Evolutionary conservation across 2,888 invertebrate species (phyloP).

Genomic region (Philhelius pedissequus): DNA sequence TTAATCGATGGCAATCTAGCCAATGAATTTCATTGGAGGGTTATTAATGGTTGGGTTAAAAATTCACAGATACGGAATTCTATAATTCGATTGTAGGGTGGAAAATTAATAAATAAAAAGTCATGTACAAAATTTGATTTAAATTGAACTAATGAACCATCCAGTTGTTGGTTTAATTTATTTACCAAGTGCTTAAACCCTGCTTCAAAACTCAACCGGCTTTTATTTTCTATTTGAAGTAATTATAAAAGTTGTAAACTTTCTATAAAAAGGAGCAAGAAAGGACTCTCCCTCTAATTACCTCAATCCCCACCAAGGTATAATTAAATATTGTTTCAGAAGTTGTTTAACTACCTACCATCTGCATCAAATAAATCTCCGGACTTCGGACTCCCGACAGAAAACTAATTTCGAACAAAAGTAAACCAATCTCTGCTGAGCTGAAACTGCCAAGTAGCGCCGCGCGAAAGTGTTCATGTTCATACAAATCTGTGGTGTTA

Average conservation of each 20-base stretch:
- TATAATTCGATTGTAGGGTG: background rate
- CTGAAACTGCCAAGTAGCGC: background rate
- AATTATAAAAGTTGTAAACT: slow-evolving; percentile 8
- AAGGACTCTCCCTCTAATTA: slow-evolving; percentile 1
- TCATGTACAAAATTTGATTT: no score
- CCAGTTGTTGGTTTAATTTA: background rate
- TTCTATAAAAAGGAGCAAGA: background rate
- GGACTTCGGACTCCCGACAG: background rate
- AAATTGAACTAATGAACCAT: background rate
- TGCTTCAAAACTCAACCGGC: background rate
- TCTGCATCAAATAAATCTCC: slow-evolving; percentile 19
- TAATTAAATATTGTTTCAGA: slow-evolving; percentile 20
- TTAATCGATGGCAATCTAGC: background rate
- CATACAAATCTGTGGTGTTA: background rate
- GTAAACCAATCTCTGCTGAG: background rate
- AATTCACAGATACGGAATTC: background rate
- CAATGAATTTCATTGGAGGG: background rate
- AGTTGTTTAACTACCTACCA: background rate
- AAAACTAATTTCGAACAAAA: background rate
- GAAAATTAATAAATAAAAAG: background rate
- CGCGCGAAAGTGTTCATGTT: background rate
- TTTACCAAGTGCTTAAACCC: background rate
- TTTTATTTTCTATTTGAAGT: background rate
- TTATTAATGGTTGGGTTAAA: background rate
- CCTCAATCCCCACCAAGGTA: slow-evolving; percentile 1